Conservation (phyloP, 2,888 invertebrate genomes). For the Argyra leucocephala region DNA sequence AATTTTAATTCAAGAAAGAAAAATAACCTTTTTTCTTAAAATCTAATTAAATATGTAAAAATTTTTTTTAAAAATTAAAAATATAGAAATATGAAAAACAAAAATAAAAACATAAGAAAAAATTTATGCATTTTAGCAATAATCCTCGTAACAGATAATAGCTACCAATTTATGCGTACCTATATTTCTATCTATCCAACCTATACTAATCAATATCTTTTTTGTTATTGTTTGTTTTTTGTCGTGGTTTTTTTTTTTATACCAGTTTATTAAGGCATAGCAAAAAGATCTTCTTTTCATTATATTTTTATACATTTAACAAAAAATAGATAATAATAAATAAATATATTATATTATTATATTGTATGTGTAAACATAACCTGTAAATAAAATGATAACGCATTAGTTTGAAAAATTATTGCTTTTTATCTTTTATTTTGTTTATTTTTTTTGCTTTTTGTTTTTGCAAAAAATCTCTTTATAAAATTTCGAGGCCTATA, state of each 20-base stretch:
- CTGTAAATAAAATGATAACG: not conserved
- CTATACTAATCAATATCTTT: no score
- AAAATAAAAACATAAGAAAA: not conserved
- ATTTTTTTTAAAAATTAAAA: not conserved
- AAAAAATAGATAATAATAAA: no score
- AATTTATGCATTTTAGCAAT: slow-evolving; percentile 6
- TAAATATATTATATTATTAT: no score
- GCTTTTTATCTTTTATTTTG: not conserved
- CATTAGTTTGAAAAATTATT: not conserved
- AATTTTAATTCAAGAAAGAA: no score
- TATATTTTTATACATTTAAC: no score
- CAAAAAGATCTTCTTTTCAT: no score
- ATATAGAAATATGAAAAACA: not conserved
- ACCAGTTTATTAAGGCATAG: no score
- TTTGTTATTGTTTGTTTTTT: no score
- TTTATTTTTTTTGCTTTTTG: no score
- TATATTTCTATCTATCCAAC: not conserved
- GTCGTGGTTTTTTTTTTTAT: no score
- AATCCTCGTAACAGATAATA: not conserved
- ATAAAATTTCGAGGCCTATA: not conserved
- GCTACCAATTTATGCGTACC: not conserved
- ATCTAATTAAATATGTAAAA: not conserved
- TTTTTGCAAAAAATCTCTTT: not conserved
- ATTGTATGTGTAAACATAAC: no score
- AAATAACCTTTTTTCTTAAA: not conserved